phyloP scores from a whole-genome alignment of 2,797 vertebrate species.

The Gila robusta region DNA sequence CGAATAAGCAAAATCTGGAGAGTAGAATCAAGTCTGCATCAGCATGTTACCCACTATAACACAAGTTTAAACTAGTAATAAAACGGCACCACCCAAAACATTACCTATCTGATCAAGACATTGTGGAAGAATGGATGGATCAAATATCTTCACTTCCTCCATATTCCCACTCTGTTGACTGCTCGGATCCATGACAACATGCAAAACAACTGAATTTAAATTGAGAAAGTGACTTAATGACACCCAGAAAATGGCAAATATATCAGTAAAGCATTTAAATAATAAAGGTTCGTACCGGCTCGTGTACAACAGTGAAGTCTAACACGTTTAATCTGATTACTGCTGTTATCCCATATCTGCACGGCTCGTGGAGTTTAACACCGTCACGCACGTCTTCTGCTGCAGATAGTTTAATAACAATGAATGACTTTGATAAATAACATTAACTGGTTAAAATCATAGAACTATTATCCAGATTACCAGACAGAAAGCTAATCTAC shows the following conservation, averaged over 20 bases:
- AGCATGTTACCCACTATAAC: neutral
- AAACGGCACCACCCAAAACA: slow-evolving; percentile 51
- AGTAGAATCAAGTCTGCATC: neutral
- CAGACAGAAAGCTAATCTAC: neutral
- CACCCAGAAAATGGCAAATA: neutral
- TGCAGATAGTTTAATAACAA: neutral
- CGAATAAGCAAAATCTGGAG: slow-evolving; percentile 65
- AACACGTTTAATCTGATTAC: slow-evolving; percentile 36
- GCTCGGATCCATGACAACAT: slow-evolving; percentile 80
- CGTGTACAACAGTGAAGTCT: neutral
- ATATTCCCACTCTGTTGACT: slow-evolving; percentile 70
- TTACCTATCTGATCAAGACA: slow-evolving; percentile 68
- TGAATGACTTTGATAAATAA: neutral
- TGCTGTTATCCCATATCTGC: slow-evolving; percentile 42
- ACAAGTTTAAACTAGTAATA: neutral
- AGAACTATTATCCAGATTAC: neutral
- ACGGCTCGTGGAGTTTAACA: neutral
- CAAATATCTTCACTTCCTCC: slow-evolving; percentile 68
- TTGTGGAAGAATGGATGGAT: slow-evolving; percentile 56
- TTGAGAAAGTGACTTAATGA: neutral
- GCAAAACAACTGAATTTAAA: slow-evolving; percentile 67
- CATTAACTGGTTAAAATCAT: neutral
- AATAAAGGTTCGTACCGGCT: slow-evolving; percentile 1
- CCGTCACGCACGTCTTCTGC: neutral
- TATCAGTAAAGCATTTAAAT: neutral